Evolutionary conservation across 2,113 vertebrate genomes (phyloP).

Genomic region (Prietella phreatophila): DNA sequence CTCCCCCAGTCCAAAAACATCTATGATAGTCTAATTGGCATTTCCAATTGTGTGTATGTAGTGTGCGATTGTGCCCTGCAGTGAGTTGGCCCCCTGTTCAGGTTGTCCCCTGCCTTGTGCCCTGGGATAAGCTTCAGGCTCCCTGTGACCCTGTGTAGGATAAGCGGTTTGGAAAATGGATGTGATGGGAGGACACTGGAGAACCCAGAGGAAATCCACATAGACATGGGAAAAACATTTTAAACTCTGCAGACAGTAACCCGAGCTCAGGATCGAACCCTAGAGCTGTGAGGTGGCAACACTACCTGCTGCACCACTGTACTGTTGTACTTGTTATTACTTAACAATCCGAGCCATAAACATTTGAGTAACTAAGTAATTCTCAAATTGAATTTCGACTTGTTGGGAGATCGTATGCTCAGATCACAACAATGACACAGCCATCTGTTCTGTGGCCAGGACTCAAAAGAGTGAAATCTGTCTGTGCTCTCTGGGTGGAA

Average conservation of each 20-base stretch:
- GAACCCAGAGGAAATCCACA: neutral
- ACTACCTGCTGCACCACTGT: neutral
- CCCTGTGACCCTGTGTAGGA: too few relatives aligned
- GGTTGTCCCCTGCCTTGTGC: too few relatives aligned
- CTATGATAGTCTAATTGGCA: too few relatives aligned
- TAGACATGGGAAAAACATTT: neutral
- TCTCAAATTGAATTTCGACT: neutral
- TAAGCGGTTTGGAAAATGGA: too few relatives aligned
- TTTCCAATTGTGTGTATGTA: too few relatives aligned
- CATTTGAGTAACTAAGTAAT: neutral
- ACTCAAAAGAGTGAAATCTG: neutral
- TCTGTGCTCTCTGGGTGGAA: neutral
- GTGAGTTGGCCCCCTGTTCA: too few relatives aligned
- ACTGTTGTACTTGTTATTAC: neutral
- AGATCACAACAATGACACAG: neutral
- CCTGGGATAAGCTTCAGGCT: too few relatives aligned
- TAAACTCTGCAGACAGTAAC: neutral
- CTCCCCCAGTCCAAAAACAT: too few relatives aligned
- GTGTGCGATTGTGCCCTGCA: too few relatives aligned
- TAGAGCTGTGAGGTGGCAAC: neutral
- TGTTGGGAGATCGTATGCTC: neutral
- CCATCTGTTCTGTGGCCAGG: too few relatives aligned
- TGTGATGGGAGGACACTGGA: neutral
- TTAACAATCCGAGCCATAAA: neutral
- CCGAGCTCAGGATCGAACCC: neutral